phyloP scores from a whole-genome alignment of 2,113 vertebrate species.

The Poecile atricapillus region DNA sequence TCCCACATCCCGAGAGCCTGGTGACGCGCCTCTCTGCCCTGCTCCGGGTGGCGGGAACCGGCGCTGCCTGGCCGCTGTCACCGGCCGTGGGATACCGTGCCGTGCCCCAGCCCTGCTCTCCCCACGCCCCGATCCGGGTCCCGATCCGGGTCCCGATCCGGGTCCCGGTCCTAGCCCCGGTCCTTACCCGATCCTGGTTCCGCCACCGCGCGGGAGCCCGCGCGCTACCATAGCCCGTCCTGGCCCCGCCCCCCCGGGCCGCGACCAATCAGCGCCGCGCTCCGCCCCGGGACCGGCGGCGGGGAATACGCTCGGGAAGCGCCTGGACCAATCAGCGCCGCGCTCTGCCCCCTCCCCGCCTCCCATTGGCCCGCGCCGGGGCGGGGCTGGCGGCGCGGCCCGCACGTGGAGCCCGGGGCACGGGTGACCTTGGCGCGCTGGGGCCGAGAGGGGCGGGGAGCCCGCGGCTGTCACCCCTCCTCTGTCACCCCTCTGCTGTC shows the following conservation, averaged over 20 bases:
- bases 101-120: neutral
- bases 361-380: neutral
- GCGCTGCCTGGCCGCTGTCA: neutral
- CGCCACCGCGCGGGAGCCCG: neutral
- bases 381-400: neutral
- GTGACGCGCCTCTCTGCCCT: neutral
- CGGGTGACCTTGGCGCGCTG: neutral
- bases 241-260: neutral
- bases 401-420: neutral
- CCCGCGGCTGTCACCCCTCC: neutral
- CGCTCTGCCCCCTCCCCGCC: neutral
- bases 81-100: too few relatives aligned
- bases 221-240: neutral
- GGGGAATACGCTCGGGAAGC: rapidly evolving
- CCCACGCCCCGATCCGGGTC: too few relatives aligned
- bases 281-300: neutral
- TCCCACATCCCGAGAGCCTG: neutral
- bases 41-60: rapidly evolving
- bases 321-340: neutral
- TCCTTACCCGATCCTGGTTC: neutral
- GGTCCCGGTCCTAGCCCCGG: neutral
- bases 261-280: neutral
- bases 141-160: neutral
- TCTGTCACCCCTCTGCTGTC: rapidly evolving
- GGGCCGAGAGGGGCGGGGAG: neutral